These are phyloP conservation scores for Tupaia tana DNA, from an alignment of 2,113 vertebrate species.

Conservation along the genomic window DNA sequence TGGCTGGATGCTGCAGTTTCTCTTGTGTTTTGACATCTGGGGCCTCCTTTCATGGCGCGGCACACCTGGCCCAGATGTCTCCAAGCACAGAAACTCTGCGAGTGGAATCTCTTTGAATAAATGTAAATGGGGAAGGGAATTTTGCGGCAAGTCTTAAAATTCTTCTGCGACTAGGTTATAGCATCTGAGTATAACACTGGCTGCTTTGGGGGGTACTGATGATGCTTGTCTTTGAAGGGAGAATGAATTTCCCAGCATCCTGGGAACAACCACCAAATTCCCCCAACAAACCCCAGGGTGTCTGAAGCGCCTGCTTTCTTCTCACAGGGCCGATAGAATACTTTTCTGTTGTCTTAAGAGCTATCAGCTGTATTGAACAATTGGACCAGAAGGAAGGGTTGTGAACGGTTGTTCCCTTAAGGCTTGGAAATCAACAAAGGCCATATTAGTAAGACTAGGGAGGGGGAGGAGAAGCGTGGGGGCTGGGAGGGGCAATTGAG, in stretches of 20 bases:
- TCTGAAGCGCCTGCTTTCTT: conserved; percentile 76
- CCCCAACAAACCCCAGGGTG: conserved; percentile 7
- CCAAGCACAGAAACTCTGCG: not conserved
- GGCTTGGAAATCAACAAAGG: conserved; percentile 71
- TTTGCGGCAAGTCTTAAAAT: not conserved
- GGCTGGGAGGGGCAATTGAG: conserved; percentile 38
- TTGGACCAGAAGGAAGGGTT: conserved; percentile 68
- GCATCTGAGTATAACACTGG: not conserved
- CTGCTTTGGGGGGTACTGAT: not conserved
- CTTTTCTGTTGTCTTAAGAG: conserved; percentile 71
- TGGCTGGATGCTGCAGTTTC: not conserved
- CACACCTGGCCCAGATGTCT: not conserved
- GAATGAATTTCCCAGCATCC: conserved; percentile 28
- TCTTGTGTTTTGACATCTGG: not conserved
- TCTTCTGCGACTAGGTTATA: not conserved
- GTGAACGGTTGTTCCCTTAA: conserved; percentile 52
- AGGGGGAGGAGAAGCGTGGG: not conserved
- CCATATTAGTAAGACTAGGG: conserved; percentile 63
- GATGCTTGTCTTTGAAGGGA: not conserved
- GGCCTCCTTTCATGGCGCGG: not conserved
- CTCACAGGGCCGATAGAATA: conserved; percentile 71
- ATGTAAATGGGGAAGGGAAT: not conserved
- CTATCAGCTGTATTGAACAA: conserved; percentile 82
- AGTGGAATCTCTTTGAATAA: conserved; percentile 36
- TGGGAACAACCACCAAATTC: not conserved